These are phyloP conservation scores for Ormyrus thymus DNA, from an alignment of 2,888 invertebrate species.

Conservation along the genomic window DNA sequence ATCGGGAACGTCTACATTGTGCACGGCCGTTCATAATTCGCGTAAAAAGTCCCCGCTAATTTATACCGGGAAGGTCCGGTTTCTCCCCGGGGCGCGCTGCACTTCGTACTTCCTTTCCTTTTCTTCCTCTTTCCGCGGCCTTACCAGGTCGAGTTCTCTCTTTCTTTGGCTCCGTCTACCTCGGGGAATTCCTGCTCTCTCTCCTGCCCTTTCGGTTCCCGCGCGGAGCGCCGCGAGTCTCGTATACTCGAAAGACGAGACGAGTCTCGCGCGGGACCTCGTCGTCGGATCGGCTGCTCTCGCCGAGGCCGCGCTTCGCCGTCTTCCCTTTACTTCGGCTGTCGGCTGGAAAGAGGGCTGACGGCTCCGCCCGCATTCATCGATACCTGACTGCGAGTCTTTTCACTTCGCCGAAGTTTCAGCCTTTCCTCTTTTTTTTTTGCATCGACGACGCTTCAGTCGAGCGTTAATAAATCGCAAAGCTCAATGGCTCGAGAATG, in stretches of 20 bases:
- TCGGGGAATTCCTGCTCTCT: neutral
- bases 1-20: slow-evolving; percentile 31
- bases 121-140: neutral
- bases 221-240: slow-evolving; percentile 10
- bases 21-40: neutral
- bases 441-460: too few species aligned
- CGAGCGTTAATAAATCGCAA: too few species aligned
- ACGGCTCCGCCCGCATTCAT: neutral
- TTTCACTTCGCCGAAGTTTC: too few species aligned
- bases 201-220: neutral
- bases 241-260: slow-evolving; percentile 33
- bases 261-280: slow-evolving; percentile 12
- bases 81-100: neutral
- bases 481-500: too few species aligned
- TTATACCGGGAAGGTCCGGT: slow-evolving; percentile 47
- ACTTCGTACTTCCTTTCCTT: neutral
- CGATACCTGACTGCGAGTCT: too few species aligned
- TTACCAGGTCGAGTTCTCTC: neutral
- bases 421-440: too few species aligned
- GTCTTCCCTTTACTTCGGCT: neutral
- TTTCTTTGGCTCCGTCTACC: slow-evolving; percentile 1
- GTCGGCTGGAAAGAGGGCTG: neutral
- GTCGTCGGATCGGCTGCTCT: slow-evolving; percentile 34
- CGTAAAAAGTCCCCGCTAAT: slow-evolving; percentile 42
- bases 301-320: neutral